Conservation (phyloP, 2,797 vertebrate species). For the Oreortyx pictus region DNA sequence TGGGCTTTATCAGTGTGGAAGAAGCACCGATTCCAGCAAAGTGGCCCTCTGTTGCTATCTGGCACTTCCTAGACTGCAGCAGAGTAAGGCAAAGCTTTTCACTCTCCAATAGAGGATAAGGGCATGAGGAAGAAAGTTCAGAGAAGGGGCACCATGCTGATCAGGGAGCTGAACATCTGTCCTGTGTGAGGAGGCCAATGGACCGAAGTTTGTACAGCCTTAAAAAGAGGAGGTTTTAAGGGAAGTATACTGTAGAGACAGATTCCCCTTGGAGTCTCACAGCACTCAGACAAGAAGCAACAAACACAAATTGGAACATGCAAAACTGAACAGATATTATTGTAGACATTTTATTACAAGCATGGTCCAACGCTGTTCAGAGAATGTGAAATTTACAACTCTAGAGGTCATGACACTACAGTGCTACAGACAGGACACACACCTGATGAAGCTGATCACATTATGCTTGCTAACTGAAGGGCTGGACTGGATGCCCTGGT, state of each 20-base stretch:
- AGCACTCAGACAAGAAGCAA: background rate
- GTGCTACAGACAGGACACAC: background rate
- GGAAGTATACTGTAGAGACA: background rate
- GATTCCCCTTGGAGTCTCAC: background rate
- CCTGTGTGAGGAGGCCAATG: background rate
- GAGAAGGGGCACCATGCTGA: background rate
- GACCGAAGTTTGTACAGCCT: background rate
- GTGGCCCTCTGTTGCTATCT: background rate
- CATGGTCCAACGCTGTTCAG: background rate
- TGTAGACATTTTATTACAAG: background rate
- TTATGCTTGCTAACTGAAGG: background rate
- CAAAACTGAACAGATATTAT: background rate
- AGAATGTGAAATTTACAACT: background rate
- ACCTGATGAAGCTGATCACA: background rate
- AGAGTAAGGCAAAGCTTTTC: background rate
- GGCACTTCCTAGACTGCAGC: background rate
- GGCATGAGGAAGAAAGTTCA: background rate
- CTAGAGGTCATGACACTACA: background rate
- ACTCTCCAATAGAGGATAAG: background rate
- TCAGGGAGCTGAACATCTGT: background rate
- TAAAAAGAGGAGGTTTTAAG: background rate
- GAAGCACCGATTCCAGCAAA: background rate
- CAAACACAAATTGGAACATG: background rate
- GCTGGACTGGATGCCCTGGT: background rate
- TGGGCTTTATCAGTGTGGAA: background rate